Base-by-base conservation (phyloP, 2,888 invertebrate species). In the Salticus scenicus region DNA sequence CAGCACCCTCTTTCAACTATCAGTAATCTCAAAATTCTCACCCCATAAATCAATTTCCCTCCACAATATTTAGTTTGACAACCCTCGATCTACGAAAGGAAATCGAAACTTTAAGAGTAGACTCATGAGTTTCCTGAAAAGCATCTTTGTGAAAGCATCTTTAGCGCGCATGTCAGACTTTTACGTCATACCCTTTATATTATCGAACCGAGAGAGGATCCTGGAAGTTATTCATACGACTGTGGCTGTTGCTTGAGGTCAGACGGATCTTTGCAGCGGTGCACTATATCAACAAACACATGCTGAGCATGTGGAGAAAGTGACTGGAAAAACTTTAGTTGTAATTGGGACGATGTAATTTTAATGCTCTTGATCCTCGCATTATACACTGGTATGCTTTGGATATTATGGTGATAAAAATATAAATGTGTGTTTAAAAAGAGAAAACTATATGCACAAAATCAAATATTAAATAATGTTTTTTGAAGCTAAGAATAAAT, bases 41-140 rank as follows among this genome's bases (percentile, higher is more conserved):
- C 24, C 12, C 24, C 57, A 57, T 57, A 57, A 57, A 57, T 57
- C 57, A 57, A 24, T 57, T 57, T 57, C 57, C 17, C 12, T 24
- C 24, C 5, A n/a, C 57, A 57, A 57, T 57, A 57, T 57, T 57
- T 57, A 24, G 57, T 57, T 20, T 57, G 57, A 57, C 57, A 57
- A 12, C 57, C 24, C 57, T 24, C 57, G 20, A 57, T 57, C 57
- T 57, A 5, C 5, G 24, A 57, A 57, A 24, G 57, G 57, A 57
- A 57, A 57, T 57, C 57, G 57, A 57, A 57, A 57, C 57, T 57
- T 57, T 37, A 24, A 24, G 24, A 57, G 57, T 24, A 24, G 24
- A 20, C 20, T 24, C 57, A 24, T 24, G 57, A 57, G 24, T 57
- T 57, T 57, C 57, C 20, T 57, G 17, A n/a, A 57, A 57, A 24